Evolutionary conservation across 2,797 vertebrate species (phyloP).

Genomic region (Sebastes iracundus): DNA sequence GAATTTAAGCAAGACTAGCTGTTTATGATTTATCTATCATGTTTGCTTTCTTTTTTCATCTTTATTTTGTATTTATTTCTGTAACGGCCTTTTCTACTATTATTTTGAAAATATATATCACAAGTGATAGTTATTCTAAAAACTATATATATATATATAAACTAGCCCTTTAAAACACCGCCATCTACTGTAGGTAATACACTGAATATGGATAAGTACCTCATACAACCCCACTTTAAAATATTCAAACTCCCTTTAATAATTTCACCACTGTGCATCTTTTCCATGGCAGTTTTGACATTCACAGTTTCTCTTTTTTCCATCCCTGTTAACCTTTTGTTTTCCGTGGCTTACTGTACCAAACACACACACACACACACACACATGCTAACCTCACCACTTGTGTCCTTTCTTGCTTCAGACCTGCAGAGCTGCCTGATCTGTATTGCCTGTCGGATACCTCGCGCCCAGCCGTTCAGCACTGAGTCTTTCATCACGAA

Average conservation of each 20-base stretch:
- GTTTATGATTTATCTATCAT: neutral
- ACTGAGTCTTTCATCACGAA: slow-evolving; percentile 95
- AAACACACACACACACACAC: neutral
- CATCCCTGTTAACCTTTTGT: neutral
- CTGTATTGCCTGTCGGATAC: slow-evolving; percentile 91
- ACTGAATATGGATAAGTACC: too few relatives aligned
- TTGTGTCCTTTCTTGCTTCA: slow-evolving; percentile 39
- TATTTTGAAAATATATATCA: too few relatives aligned
- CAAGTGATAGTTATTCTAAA: too few relatives aligned
- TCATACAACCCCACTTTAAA: too few relatives aligned
- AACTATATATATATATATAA: too few relatives aligned
- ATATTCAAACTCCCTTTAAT: neutral
- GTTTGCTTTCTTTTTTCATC: too few relatives aligned
- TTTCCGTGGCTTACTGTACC: neutral
- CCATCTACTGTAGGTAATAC: too few relatives aligned
- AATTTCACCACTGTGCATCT: neutral
- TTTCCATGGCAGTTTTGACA: neutral
- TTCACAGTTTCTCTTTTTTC: neutral
- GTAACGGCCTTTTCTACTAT: too few relatives aligned
- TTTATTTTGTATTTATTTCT: too few relatives aligned
- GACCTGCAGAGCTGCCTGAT: slow-evolving; percentile 95
- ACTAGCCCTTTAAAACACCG: too few relatives aligned
- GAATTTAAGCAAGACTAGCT: neutral
- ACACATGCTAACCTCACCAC: neutral
- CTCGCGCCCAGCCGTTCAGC: slow-evolving; percentile 85